phyloP scores from a whole-genome alignment of 2,113 vertebrate species.

The Halcyon senegalensis region DNA sequence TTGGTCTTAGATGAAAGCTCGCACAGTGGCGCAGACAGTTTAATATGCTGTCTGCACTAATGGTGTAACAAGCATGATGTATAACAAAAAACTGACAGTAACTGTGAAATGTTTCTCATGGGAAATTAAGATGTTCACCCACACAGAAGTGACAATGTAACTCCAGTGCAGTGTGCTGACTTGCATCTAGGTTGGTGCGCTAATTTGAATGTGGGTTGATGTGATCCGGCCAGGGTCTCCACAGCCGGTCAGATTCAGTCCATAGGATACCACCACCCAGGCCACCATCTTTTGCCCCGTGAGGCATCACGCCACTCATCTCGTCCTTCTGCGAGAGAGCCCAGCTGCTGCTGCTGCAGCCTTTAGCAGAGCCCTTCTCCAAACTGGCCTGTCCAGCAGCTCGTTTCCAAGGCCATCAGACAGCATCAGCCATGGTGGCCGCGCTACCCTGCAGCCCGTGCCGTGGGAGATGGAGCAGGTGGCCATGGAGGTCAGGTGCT shows the following conservation, averaged over 20 bases:
- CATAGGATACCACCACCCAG: too few species aligned
- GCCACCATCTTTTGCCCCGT: not conserved
- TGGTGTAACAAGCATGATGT: not conserved
- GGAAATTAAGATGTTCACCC: not conserved
- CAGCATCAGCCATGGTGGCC: accelerated
- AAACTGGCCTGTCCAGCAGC: not conserved
- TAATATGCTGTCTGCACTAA: not conserved
- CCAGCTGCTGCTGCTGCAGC: not conserved
- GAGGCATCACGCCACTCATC: accelerated
- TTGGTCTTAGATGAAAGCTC: not conserved
- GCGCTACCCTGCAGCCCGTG: not conserved
- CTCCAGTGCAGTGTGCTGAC: not conserved
- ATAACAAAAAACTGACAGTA: not conserved
- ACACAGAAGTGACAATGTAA: not conserved
- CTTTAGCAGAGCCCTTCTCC: not conserved
- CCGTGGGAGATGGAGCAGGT: accelerated
- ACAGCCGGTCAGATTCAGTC: too few species aligned
- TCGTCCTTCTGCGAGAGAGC: not conserved
- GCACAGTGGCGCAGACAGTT: not conserved
- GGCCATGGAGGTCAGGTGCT: accelerated
- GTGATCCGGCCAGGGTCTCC: not conserved
- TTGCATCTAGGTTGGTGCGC: not conserved
- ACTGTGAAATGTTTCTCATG: not conserved
- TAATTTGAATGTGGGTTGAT: not conserved
- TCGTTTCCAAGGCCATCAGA: accelerated